Base-by-base conservation (phyloP, 2,888 invertebrate genomes). In the Eilema griseolum region DNA sequence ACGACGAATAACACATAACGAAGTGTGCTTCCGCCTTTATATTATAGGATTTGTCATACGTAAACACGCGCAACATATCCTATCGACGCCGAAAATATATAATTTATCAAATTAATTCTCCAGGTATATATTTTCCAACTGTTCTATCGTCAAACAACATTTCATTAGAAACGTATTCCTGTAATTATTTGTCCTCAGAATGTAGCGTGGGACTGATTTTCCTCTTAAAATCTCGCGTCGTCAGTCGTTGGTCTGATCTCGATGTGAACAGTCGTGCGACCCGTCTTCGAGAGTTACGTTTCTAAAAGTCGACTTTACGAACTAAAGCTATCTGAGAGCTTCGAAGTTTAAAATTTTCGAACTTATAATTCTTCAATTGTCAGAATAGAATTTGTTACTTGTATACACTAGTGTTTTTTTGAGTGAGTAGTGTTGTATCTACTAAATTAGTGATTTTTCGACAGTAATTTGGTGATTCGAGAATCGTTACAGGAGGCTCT, bases 61-160 rank as follows among this genome's bases (percentile, higher is more conserved):
- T 65, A 28, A 70, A 69, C 33, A 69, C n/a, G 20, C 24, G 10
- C 31, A 31, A 10, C n/a, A 33, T 33, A 56, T 56, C 20, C 28
- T 16, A 28, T 31, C 61, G 10, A 8, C 14, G 12, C 57, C 52
- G 16, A 52, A 52, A 52, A 52, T 52, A 46, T 46, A 8, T n/a
- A 10, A 52, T 52, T 10, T n/a, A n/a, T 52, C 52, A 52, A n/a
- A 0, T 2, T 59, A 23, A 57, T 63, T 23, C 63, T 14, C 3
- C 74, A 76, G 67, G 76, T 81, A 75, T 79, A 61, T 74, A 72
- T 70, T 76, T 69, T 24, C 73, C 69, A 70, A 66, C 77, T 79
- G 71, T 78, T 79, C 73, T 69, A 63, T 69, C 65, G 52, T 69
- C 72, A 78, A 83, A 84, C 78, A 85, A 85, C 85, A 83, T 85